Evolutionary conservation across 1,140 invertebrate species (phyloP), one percentile per base, ranked within the genome.

Genomic region (Proales similis): DNA sequence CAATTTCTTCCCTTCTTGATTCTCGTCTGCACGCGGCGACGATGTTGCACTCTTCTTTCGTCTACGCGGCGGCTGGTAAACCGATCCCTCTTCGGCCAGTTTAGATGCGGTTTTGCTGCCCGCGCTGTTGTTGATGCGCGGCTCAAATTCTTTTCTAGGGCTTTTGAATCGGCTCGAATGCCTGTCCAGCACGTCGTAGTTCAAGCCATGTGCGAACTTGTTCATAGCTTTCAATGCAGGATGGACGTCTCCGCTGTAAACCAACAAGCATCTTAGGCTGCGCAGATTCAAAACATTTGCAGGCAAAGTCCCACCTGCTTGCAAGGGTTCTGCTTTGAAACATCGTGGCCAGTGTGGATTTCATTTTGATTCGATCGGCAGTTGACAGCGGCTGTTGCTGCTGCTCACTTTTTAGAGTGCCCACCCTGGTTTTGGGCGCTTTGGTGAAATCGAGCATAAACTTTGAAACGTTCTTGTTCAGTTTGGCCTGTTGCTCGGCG

Each of bases 151-250:
- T 6, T 57, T 29, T 7, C 11, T 42, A 3, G 51, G 51, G 17
- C 45, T 36, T 12, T 57, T 57, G n/a, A 57, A 57, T 42, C 32
- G 39, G 17, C 45, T 14, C 14, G 51, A 24, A 57, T 57, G 51
- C 7, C 27, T 38, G 30, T 57, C 51, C 7, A 57, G 36, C 1
- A 42, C 33, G 19, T 57, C 51, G 20, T 57, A 57, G 32, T 42
- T 57, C 36, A 42, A 42, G 19, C 51, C 51, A 42, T 36, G 45
- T 26, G 45, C 51, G 0, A 57, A 42, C n/a, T 29, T 26, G 30
- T 36, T 42, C 51, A 57, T 57, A 2, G 51, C 38, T 29, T 57
- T 57, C 12, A 57, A 19, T 24, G 51, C 51, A 9, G 51, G 51
- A 57, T 42, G 39, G 11, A 36, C 3, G 42, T 26, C 42, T 12